Conservation (phyloP, 1,140 invertebrate species). For the Zaprionus taronus region DNA sequence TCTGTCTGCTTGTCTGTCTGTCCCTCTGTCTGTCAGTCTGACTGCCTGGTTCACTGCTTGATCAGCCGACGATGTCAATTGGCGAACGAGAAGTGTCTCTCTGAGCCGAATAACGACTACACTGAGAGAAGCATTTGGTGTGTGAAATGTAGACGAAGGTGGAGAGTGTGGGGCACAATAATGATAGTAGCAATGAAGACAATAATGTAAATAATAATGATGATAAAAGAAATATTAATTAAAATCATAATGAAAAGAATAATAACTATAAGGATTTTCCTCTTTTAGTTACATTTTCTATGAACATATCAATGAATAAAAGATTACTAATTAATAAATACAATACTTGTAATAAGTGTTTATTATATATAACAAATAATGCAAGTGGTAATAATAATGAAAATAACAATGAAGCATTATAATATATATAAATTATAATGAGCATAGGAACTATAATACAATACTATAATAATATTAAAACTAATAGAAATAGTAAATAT, state of each 20-base stretch:
- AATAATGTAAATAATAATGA: neutral
- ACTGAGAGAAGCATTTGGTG: neutral
- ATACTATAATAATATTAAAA: neutral
- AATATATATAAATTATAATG: too few species aligned
- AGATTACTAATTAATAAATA: too few species aligned
- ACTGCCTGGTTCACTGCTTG: conserved; percentile 6
- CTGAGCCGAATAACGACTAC: conserved; percentile 11
- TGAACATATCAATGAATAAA: too few species aligned
- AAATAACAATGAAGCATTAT: neutral
- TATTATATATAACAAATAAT: too few species aligned
- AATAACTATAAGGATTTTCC: too few species aligned
- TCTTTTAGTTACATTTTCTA: too few species aligned
- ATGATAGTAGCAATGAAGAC: too few species aligned
- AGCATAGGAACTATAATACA: too few species aligned
- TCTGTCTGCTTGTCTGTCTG: conserved; percentile 27
- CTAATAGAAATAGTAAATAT: neutral
- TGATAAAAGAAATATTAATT: neutral
- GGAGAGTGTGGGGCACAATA: too few species aligned
- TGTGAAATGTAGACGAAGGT: neutral
- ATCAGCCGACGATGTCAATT: conserved; percentile 22
- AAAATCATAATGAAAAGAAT: too few species aligned
- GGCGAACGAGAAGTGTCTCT: neutral
- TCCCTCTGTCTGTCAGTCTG: conserved; percentile 9
- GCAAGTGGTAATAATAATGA: neutral
- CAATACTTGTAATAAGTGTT: too few species aligned